Percentiles rank a stretch among this genome's conserved stretches.
phyloP scores from a whole-genome alignment of 2,888 invertebrate species.

The Perizoma flavofasciatum region DNA sequence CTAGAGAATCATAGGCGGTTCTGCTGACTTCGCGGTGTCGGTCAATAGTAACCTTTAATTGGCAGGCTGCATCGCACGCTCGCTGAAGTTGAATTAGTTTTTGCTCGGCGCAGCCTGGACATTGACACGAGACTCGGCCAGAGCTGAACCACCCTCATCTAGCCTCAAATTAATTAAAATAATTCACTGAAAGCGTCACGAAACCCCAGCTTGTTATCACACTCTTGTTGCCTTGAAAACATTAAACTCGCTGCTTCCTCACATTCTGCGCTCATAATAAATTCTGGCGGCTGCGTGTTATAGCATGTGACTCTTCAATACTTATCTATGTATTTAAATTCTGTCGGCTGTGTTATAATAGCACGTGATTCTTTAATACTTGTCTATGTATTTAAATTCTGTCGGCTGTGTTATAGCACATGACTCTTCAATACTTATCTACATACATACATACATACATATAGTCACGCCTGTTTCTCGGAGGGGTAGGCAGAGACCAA shows the following conservation, averaged over 20 bases:
- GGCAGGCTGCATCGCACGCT: conserved; percentile 38
- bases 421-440: conserved; percentile 41
- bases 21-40: conserved; percentile 33
- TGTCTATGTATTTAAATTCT: conserved; percentile 34
- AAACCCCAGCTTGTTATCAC: conserved; percentile 57
- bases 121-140: conserved; percentile 31
- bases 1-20: conserved; percentile 29
- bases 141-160: conserved; percentile 43
- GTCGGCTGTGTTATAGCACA: conserved; percentile 47
- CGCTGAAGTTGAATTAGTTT: conserved; percentile 53
- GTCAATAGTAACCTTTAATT: conserved; percentile 37
- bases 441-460: too few species aligned
- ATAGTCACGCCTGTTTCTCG: too few species aligned
- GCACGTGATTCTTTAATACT: too few species aligned
- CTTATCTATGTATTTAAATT: neutral
- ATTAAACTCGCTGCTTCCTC: conserved; percentile 40
- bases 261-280: conserved; percentile 39
- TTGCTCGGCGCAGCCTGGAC: conserved; percentile 37
- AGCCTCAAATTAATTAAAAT: conserved; percentile 62
- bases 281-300: conserved; percentile 46
- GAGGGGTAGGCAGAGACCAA: too few species aligned
- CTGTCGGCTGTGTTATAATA: too few species aligned
- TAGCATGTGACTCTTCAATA: conserved; percentile 44
- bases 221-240: conserved; percentile 55
- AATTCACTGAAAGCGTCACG: conserved; percentile 57